Evolutionary conservation across 2,797 vertebrate species (phyloP), one percentile per base, ranked within the genome.

Genomic region (Australoheros facetus): DNA sequence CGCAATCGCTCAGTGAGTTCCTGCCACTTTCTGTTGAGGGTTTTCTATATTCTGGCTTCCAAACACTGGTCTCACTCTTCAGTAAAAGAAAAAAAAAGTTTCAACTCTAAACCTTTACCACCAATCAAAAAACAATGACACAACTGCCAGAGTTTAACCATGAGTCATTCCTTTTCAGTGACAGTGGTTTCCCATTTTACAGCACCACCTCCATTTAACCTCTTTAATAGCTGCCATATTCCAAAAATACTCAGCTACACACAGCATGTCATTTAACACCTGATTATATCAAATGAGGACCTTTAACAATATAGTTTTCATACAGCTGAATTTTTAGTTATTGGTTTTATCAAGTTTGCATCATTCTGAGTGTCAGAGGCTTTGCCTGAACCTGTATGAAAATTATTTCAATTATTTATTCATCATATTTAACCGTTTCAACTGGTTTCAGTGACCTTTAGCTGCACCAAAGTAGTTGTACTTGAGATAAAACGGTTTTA

Each of bases 1-100:
- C 71, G 48, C 30, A 58, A 76, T 82, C 73, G 66, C 55, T 81
- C 56, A 4, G 59, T 28, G 56, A 64, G 78, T 71, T 83, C 81
- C 48, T 28, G 8, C 9, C 32, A 2, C 26, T 77, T 59, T 56
- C 60, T 72, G 54, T 14, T 66, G 56, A 78, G 21, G 66, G 14
- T 34, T 82, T 54, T 55, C 12, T 6, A 34, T 59, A 54, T 53
- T 76, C 39, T 69, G 51, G 60, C 23, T 8, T 71, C 28, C 10
- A n/a, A 58, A 51, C 45, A 58, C 26, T 70, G n/a, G 21, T 39
- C 30, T 55, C 11, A 1, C 23, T 56, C 26, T 30, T 58, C 21
- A 11, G 45, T 21, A 16, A 48, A 9, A 34, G 32, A 34, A 9
- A 8, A 17, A 48, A 5, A 54, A 4, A 26, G 72, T 45, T 71